Evolutionary conservation across 2,113 vertebrate species (phyloP).

Genomic region (Macquaria ambigua): DNA sequence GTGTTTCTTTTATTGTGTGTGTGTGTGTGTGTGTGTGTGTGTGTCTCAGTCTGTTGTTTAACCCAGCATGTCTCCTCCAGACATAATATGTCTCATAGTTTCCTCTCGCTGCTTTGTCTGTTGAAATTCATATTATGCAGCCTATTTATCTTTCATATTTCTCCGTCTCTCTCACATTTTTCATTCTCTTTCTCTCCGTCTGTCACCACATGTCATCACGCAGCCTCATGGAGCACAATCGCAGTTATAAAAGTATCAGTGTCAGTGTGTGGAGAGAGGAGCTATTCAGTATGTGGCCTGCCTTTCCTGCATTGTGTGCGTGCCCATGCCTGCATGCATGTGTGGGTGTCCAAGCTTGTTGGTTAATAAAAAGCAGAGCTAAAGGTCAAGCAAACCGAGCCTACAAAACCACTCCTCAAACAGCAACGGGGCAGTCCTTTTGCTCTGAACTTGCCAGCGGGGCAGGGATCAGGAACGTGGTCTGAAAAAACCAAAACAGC

Average conservation of each 20-base stretch:
- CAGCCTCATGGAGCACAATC: neutral
- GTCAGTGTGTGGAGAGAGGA: neutral
- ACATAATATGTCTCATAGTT: neutral
- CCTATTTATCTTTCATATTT: neutral
- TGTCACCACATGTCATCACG: neutral
- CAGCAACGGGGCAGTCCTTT: neutral
- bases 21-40: neutral
- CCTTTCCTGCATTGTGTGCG: neutral
- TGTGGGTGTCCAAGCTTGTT: conserved; percentile 24
- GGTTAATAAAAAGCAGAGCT: conserved; percentile 7
- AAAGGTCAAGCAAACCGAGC: conserved; percentile 32
- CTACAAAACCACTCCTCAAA: neutral
- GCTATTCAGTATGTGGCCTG: neutral
- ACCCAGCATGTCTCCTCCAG: neutral
- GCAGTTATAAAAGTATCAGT: neutral
- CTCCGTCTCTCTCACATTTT: neutral
- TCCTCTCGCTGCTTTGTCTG: neutral
- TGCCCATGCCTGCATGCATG: neutral
- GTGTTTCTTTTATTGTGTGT: neutral
- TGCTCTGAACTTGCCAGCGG: neutral
- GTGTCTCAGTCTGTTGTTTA: neutral
- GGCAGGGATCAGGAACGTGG: neutral
- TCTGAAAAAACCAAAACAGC: neutral
- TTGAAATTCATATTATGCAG: neutral
- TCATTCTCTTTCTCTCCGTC: neutral